phyloP scores from a whole-genome alignment of 2,888 invertebrate genomes.

The Mesorhabditis spiculigera region DNA sequence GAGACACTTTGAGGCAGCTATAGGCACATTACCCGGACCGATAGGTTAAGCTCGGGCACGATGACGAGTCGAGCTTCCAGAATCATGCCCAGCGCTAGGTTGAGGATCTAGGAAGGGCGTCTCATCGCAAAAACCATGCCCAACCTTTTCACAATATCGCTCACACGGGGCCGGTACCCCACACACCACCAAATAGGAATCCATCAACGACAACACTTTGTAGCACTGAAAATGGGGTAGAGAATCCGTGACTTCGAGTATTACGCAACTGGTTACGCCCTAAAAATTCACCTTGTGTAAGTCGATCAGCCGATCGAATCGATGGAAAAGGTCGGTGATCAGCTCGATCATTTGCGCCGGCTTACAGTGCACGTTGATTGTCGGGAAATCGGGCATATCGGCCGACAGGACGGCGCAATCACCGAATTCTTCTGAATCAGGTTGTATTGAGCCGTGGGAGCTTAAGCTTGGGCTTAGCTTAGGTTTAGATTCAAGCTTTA shows the following conservation, averaged over 20 bases:
- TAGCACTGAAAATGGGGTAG: constrained; percentile 29
- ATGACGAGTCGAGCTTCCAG: constrained; percentile 49
- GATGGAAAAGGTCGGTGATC: constrained; percentile 59
- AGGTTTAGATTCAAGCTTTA: too few relatives aligned
- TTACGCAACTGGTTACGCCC: constrained; percentile 9
- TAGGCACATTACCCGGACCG: constrained; percentile 29
- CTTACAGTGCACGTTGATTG: constrained; percentile 55
- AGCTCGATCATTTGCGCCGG: constrained; percentile 56
- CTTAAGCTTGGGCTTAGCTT: too few relatives aligned
- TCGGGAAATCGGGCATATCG: constrained; percentile 60
- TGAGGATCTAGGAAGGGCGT: constrained; percentile 36
- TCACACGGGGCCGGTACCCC: constrained; percentile 57
- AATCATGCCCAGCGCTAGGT: constrained; percentile 58
- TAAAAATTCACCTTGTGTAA: constrained; percentile 20
- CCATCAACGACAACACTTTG: constrained; percentile 57
- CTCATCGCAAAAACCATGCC: neutral
- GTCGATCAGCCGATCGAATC: constrained; percentile 47
- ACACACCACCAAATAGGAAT: constrained; percentile 58
- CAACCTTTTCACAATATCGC: constrained; percentile 50
- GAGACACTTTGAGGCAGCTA: too few relatives aligned
- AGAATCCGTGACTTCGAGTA: neutral
- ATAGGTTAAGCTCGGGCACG: constrained; percentile 43
- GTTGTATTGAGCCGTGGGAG: neutral
- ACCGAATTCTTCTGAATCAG: constrained; percentile 47
- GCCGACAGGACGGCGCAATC: constrained; percentile 58